Percentiles rank a stretch among this genome's conserved stretches.
phyloP scores from a whole-genome alignment of 2,797 vertebrate species.

The Buceros bicornis region DNA sequence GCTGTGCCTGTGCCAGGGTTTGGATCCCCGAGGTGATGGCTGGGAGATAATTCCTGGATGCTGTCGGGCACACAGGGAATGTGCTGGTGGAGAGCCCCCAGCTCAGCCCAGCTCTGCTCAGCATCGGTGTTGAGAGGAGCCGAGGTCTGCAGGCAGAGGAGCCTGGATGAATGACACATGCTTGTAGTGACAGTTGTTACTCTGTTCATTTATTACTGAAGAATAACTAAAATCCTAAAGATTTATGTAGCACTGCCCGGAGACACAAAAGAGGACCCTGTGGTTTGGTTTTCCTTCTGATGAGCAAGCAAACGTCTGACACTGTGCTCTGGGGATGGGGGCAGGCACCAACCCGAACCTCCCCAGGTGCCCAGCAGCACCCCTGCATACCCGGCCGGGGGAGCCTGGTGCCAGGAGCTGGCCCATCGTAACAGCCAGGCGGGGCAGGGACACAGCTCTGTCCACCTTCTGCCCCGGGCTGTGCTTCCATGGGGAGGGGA shows the following conservation, averaged over 20 bases:
- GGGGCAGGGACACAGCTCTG: not conserved
- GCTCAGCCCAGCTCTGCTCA: not conserved
- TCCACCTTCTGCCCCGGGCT: not conserved
- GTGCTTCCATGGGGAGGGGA: not conserved
- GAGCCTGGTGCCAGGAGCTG: not conserved
- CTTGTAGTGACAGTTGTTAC: not conserved
- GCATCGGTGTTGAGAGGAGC: fast-evolving
- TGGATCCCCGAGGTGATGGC: not conserved
- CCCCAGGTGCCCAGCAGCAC: not conserved
- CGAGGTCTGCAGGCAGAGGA: not conserved
- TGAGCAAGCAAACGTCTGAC: fast-evolving
- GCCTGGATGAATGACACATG: not conserved
- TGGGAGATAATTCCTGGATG: not conserved
- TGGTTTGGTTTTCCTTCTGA: not conserved
- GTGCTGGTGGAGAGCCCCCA: not conserved
- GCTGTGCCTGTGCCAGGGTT: not conserved
- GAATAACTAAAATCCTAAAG: not conserved
- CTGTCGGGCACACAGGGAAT: not conserved
- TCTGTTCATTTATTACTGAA: not conserved
- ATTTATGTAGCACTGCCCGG: not conserved
- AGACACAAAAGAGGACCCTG: not conserved
- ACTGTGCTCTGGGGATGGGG: not conserved
- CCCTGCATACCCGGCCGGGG: fast-evolving
- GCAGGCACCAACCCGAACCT: not conserved
- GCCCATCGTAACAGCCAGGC: not conserved